Conservation (phyloP, 2,113 vertebrate genomes). For the Myotis lucifugus region DNA sequence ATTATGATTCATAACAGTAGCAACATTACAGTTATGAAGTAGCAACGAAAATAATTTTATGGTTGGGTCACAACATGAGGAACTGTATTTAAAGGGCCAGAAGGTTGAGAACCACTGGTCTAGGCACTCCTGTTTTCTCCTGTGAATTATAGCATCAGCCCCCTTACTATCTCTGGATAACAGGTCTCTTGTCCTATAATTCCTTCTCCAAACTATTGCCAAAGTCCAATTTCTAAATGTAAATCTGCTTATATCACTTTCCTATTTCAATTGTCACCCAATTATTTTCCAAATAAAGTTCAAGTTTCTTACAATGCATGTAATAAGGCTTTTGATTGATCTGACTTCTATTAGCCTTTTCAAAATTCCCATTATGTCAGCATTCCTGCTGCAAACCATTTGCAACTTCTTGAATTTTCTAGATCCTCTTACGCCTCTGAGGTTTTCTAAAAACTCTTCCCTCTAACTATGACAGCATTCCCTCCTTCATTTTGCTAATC, state of each 20-base stretch:
- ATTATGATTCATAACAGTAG: too few relatives aligned
- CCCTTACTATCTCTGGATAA: neutral
- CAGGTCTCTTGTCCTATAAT: neutral
- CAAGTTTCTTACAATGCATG: neutral
- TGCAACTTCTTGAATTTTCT: slow-evolving; percentile 21
- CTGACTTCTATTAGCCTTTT: neutral
- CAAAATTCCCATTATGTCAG: neutral
- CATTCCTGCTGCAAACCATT: neutral
- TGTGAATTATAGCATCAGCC: neutral
- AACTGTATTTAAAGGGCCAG: too few relatives aligned
- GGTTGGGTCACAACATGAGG: too few relatives aligned
- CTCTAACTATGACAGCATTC: neutral
- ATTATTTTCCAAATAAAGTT: slow-evolving; percentile 16
- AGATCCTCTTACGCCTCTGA: neutral
- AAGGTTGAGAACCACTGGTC: too few relatives aligned
- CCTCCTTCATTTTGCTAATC: slow-evolving; percentile 20
- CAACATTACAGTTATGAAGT: too few relatives aligned
- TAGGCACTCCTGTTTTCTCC: neutral
- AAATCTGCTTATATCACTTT: neutral
- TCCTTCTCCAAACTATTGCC: neutral
- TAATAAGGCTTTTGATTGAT: neutral
- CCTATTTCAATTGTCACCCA: neutral
- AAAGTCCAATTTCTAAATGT: neutral
- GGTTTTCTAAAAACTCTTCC: neutral
- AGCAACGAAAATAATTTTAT: too few relatives aligned